Evolutionary conservation across 2,797 vertebrate species (phyloP), one percentile per base, ranked within the genome.

Genomic region (Gymnopithys bicolor): DNA sequence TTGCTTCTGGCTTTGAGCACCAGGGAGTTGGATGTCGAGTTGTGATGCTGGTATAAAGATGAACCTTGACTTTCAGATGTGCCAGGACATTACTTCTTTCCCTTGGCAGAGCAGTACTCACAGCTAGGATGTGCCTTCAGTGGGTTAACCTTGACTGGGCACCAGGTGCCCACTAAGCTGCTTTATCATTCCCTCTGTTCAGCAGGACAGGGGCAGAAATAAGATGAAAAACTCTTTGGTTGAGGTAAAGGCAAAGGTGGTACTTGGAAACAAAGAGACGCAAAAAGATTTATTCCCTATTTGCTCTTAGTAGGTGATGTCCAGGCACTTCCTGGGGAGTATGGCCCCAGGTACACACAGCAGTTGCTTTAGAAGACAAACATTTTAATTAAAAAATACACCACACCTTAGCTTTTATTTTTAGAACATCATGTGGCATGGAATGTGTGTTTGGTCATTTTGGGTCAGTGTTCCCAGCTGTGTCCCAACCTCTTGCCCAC

Each of bases 21-120:
- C 1, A 1, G 7, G 3, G 3, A 13, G 5, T 56, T 0, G 2
- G 35, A 21, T 53, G 55, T 70, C 10, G 13, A 22, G 8, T 16
- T 81, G n/a, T 51, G 39, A 13, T 19, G 23, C 17, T 62, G 12
- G 1, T 91, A 17, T 41, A 53, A 68, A n/a, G 16, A n/a, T 41
- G 68, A 88, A 30, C 11, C 5, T 19, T 37, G 10, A 4, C 33
- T 84, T 75, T 67, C 18, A 24, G 21, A 39, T 74, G 7, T 46
- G 15, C 24, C 19, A 41, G 52, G 24, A 13, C 2, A 1, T 67
- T 45, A 27, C 8, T 64, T 82, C 8, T 17, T 64, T 79, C 21
- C 4, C 6, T 73, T 32, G 43, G 0, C 2, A 13, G 27, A 59
- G 28, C 28, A 74, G 33, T 39, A 45, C 12, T 60, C 1, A 1